These are phyloP conservation scores for Vulpes vulpes DNA, from an alignment of 2,113 vertebrate species.

Conservation along the genomic window DNA sequence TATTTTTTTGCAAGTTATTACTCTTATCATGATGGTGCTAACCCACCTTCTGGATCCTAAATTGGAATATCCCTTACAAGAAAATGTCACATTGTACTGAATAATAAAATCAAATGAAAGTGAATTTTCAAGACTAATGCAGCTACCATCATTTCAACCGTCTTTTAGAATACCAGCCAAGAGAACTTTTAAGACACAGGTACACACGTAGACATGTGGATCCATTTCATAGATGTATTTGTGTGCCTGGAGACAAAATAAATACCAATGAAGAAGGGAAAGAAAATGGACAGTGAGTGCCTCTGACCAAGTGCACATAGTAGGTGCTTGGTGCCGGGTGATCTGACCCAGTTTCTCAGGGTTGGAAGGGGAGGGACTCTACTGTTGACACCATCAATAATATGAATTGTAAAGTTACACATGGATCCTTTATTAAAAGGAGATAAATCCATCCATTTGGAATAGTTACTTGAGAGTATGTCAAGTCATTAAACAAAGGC, in stretches of 20 bases:
- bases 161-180: not conserved
- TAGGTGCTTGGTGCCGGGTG: not conserved
- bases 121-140: not conserved
- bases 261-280: not conserved
- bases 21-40: not conserved
- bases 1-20: not conserved
- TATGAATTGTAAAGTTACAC: not conserved
- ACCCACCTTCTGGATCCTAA: not conserved
- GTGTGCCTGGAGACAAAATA: not conserved
- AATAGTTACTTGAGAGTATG: not conserved
- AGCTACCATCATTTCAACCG: not conserved
- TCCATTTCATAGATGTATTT: rapidly evolving
- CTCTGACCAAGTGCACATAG: not conserved
- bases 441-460: not conserved
- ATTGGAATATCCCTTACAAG: conserved; percentile 32
- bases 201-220: no score
- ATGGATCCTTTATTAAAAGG: not conserved
- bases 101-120: conserved; percentile 49
- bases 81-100: not conserved
- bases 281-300: not conserved
- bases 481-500: not conserved
- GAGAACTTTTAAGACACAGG: not conserved
- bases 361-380: not conserved
- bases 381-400: not conserved
- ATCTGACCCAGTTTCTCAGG: not conserved